Conservation (phyloP, 2,888 invertebrate species). For the Ametastegia equiseti region DNA sequence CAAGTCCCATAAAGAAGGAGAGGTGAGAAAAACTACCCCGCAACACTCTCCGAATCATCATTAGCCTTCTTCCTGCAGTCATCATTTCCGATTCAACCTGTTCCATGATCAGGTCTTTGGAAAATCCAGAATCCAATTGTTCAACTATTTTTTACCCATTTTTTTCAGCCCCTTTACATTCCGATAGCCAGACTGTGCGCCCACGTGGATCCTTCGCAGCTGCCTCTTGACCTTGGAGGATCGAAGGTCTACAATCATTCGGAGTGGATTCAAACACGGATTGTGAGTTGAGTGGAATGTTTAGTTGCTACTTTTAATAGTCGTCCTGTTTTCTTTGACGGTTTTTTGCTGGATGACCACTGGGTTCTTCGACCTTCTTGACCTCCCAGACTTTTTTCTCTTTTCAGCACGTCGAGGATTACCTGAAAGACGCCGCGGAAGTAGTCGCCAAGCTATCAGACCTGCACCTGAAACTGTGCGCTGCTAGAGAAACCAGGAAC, state of each 20-base stretch:
- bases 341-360: too few relatives aligned
- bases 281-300: conserved; percentile 78
- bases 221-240: conserved; percentile 86
- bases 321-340: conserved; percentile 41
- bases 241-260: conserved; percentile 84
- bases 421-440: conserved; percentile 80
- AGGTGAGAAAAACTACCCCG: conserved; percentile 73
- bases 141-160: conserved; percentile 44
- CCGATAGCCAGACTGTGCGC: conserved; percentile 83
- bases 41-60: background rate
- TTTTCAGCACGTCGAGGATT: conserved; percentile 83
- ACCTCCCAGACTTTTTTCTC: background rate
- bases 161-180: conserved; percentile 83
- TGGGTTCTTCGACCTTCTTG: background rate
- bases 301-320: too few relatives aligned
- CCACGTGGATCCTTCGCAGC: conserved; percentile 83
- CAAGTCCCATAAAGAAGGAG: conserved; percentile 80
- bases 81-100: background rate
- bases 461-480: conserved; percentile 79
- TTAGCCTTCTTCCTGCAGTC: background rate
- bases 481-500: conserved; percentile 78
- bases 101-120: too few relatives aligned
- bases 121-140: too few relatives aligned
- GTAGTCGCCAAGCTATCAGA: conserved; percentile 81
- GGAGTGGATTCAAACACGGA: conserved; percentile 86